Conservation (phyloP, 2,113 vertebrate genomes). For the Mobula birostris region DNA sequence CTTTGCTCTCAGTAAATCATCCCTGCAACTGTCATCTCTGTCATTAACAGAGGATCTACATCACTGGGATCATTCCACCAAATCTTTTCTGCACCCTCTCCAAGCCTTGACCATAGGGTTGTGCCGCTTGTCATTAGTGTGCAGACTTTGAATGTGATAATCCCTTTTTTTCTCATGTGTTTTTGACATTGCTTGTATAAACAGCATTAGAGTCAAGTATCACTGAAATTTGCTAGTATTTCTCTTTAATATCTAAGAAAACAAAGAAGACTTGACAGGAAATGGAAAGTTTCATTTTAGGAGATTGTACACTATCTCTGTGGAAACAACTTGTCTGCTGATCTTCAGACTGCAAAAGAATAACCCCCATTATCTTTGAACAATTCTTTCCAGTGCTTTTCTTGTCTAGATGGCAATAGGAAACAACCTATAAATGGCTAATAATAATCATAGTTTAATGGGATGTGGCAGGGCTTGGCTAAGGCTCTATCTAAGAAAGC, state of each 20-base stretch:
- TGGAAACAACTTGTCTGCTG: slow-evolving; percentile 43
- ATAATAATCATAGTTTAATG: slow-evolving; percentile 53
- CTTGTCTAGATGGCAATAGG: slow-evolving; percentile 49
- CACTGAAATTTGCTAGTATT: neutral
- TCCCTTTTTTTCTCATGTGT: neutral
- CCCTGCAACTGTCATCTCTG: neutral
- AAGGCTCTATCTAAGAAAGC: slow-evolving; percentile 42
- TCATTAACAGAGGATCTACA: neutral
- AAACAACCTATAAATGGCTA: slow-evolving; percentile 53
- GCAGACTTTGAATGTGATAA: neutral
- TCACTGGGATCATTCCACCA: neutral
- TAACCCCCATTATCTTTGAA: slow-evolving; percentile 49
- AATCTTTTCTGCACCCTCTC: neutral
- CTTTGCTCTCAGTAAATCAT: neutral
- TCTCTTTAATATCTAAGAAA: neutral
- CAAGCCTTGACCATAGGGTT: neutral
- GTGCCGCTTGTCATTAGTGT: no score
- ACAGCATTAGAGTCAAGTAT: neutral
- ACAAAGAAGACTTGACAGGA: neutral
- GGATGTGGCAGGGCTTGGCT: slow-evolving; percentile 50
- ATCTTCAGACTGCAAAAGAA: slow-evolving; percentile 1
- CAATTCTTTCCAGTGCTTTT: slow-evolving; percentile 46
- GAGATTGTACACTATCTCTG: slow-evolving; percentile 39
- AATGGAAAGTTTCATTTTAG: slow-evolving; percentile 46
- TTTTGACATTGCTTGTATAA: neutral